Conservation (phyloP, 2,888 invertebrate genomes). For the Atethmia centrago region DNA sequence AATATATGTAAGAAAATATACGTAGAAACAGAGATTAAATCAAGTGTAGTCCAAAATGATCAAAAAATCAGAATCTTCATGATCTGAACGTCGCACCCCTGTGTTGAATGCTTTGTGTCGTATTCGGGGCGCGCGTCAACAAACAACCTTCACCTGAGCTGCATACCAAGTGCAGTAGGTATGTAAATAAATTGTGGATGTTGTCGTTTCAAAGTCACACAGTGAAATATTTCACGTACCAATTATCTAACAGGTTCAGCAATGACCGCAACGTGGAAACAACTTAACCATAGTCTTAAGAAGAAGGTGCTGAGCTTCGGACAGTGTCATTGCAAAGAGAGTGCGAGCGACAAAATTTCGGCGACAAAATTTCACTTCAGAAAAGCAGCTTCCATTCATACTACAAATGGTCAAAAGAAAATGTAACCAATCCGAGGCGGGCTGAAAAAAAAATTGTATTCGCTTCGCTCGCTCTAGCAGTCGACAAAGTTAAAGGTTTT, state of each 20-base stretch:
- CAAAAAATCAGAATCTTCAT: not conserved
- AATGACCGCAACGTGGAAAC: not conserved
- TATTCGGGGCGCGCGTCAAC: slow-evolving; percentile 85
- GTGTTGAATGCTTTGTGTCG: slow-evolving; percentile 17
- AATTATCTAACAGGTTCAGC: slow-evolving; percentile 1
- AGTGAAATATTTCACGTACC: slow-evolving; percentile 25
- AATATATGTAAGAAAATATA: not conserved
- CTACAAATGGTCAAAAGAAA: not conserved
- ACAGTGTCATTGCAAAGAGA: not conserved
- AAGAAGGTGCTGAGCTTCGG: not conserved
- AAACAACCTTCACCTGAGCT: slow-evolving; percentile 82
- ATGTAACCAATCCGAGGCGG: not conserved
- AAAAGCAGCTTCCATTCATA: not conserved
- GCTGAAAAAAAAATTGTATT: not conserved
- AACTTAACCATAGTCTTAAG: not conserved
- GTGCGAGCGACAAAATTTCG: not conserved
- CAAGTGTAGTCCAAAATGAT: not conserved
- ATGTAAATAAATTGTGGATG: slow-evolving; percentile 67
- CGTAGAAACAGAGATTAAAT: not conserved
- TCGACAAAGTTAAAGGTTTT: too few relatives aligned
- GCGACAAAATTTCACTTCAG: not conserved
- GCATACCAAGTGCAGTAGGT: slow-evolving; percentile 71
- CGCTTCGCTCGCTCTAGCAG: not conserved
- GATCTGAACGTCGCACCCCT: slow-evolving; percentile 39
- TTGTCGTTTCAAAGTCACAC: slow-evolving; percentile 66